Conservation (phyloP, 2,888 invertebrate species). For the Heliconius ethilla region DNA sequence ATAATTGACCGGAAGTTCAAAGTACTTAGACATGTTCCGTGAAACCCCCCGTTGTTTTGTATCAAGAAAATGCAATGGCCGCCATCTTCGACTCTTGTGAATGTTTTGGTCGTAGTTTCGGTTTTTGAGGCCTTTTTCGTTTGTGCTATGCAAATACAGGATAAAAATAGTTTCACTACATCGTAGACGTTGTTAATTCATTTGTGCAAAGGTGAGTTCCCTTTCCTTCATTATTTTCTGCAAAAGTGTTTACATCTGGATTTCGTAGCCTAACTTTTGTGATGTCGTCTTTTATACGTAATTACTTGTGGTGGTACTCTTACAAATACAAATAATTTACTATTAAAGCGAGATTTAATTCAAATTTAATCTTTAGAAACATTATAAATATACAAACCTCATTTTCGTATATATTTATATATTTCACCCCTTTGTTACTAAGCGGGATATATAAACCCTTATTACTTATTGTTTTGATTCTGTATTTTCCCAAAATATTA, state of each 20-base stretch:
- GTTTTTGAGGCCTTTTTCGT: constrained; percentile 73
- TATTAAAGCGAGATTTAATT: constrained; percentile 50
- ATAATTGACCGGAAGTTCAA: constrained; percentile 66
- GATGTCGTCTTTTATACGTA: constrained; percentile 77
- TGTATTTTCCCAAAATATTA: constrained; percentile 41
- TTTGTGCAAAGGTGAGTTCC: constrained; percentile 69
- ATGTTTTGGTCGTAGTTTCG: constrained; percentile 86
- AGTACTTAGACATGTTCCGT: constrained; percentile 73
- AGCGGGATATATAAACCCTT: constrained; percentile 53
- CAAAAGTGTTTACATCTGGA: constrained; percentile 90
- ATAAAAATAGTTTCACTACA: constrained; percentile 71
- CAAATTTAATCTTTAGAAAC: constrained; percentile 52
- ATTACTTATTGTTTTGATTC: constrained; percentile 35
- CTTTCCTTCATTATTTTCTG: constrained; percentile 63
- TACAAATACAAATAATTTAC: constrained; percentile 41
- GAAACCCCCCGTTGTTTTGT: constrained; percentile 85
- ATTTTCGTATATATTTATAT: constrained; percentile 72
- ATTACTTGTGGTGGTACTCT: constrained; percentile 62
- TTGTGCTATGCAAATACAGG: constrained; percentile 76
- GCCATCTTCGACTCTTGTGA: constrained; percentile 92
- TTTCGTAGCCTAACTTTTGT: constrained; percentile 82
- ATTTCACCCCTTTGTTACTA: constrained; percentile 73
- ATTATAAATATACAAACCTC: constrained; percentile 72
- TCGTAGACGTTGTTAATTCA: constrained; percentile 66
- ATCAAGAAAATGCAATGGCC: constrained; percentile 91